Conservation (phyloP, 2,113 vertebrate species). For the Artemisiospiza belli region DNA sequence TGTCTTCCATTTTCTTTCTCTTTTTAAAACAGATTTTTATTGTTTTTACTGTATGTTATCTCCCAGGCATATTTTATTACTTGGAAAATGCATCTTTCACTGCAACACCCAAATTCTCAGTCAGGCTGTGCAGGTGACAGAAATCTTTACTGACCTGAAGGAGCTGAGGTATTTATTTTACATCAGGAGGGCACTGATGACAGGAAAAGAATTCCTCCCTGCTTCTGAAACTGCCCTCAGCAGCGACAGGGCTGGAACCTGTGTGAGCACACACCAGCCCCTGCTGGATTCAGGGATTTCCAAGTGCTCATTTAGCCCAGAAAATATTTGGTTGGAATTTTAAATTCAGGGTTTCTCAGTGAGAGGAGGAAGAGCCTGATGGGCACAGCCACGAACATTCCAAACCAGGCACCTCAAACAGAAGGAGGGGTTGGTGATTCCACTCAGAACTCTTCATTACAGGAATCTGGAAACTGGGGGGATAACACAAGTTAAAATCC, state of each 20-base stretch:
- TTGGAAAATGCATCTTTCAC: background rate
- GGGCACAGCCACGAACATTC: background rate
- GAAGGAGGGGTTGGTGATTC: no score
- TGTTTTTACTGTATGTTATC: background rate
- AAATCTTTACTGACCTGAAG: background rate
- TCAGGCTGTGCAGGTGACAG: background rate
- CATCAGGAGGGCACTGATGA: background rate
- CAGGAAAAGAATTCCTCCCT: background rate
- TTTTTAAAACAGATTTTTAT: background rate
- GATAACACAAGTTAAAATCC: background rate
- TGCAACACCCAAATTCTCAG: background rate
- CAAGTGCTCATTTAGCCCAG: background rate
- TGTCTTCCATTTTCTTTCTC: background rate
- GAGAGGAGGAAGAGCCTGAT: background rate
- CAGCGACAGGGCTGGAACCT: background rate
- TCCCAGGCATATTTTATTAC: background rate
- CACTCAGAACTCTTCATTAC: background rate
- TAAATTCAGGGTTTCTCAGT: background rate
- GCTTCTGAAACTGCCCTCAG: background rate
- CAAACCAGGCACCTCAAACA: background rate
- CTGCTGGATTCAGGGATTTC: background rate
- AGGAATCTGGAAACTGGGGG: background rate
- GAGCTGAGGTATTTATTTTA: background rate
- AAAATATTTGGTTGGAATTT: background rate
- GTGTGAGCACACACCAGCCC: accelerated